Base-by-base conservation (phyloP, 2,113 vertebrate species). In the Macquaria australasica region DNA sequence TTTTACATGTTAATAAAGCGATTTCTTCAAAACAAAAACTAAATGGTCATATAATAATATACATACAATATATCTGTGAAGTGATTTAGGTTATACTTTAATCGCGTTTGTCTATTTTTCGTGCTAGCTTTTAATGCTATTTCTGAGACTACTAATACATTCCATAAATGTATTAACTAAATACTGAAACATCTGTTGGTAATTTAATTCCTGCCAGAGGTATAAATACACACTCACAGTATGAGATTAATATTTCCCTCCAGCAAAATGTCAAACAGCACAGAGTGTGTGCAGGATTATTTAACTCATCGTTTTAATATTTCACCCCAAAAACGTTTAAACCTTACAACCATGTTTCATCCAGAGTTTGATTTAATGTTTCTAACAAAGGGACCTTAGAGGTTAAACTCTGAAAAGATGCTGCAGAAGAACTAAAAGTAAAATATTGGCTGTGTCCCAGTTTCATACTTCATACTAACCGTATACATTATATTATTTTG, bases 1-100 rank as follows among this genome's bases (percentile, higher is more conserved):
- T 92, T 92, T 88, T 94, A 94, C 92, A 95, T 89, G 83, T 92
- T 87, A 86, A 84, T 83, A 90, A 90, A 90, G 59, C 50, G 28
- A 91, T 91, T 73, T 93, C 83, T 92, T 85, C 31, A 71, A 87
- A 92, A 84, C 25, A 87, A 92, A 90, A 94, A 91, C 81, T 92
- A 89, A 82, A 89, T 89, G 90, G 69, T 90, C 72, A 28, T 90
- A 75, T 87, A 86, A 86, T 91, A 91, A 34, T 34, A 31, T 88
- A 93, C 89, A 90, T 83, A 92, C 86, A 91, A 89, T 91, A 89
- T 88, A 89, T 90, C 82, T 89, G 79, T 81, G 82, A 78, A 53
- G 84, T 69, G 78, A 60, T 82, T 88, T 43, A 53, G 67, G 68
- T 81, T 90, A 75, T 77, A 88, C 51, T 79, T 59, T 71, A 71